A percentile compares a stretch with the other conserved stretches of the same genome.
phyloP scores from a whole-genome alignment of 2,113 vertebrate species.

The Nothobranchius furzeri region DNA sequence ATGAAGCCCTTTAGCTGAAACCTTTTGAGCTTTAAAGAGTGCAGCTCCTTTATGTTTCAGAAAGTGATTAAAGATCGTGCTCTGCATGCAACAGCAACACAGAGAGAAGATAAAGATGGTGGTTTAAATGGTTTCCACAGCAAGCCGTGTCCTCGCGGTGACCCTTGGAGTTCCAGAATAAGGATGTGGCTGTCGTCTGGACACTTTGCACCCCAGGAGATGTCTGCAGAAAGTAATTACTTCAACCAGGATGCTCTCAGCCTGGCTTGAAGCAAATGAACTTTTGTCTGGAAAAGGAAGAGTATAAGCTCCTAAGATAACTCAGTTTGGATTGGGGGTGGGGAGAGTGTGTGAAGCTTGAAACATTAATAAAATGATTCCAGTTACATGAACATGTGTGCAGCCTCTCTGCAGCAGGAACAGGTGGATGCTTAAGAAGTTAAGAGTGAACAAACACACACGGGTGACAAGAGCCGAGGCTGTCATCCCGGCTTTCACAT shows the following conservation, averaged over 20 bases:
- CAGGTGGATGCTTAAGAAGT: conserved; percentile 62
- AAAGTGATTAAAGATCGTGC: not conserved
- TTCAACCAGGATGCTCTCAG: conserved; percentile 51
- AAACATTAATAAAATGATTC: conserved; percentile 15
- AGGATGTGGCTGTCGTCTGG: conserved; percentile 50
- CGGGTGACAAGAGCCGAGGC: conserved; percentile 53
- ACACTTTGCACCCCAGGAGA: conserved; percentile 57
- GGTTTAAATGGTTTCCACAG: conserved; percentile 31
- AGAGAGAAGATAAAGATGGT: conserved; percentile 20
- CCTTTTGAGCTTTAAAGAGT: not conserved
- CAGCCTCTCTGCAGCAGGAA: conserved; percentile 13
- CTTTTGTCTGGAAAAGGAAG: conserved; percentile 25
- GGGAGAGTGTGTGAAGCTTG: too few relatives aligned
- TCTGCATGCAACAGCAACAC: conserved; percentile 12
- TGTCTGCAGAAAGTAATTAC: conserved; percentile 70
- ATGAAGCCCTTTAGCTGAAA: conserved; percentile 5
- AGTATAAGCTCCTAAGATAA: conserved; percentile 29
- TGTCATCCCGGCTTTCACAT: conserved; percentile 77
- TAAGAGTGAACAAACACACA: conserved; percentile 34
- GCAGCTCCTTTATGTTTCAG: conserved; percentile 8
- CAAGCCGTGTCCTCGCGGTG: conserved; percentile 36
- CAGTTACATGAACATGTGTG: conserved; percentile 6
- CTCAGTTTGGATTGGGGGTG: not conserved
- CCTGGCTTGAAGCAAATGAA: conserved; percentile 38
- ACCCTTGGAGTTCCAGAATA: conserved; percentile 42